Base-by-base conservation (phyloP, 2,888 invertebrate genomes). In the Drosophila infuscata region DNA sequence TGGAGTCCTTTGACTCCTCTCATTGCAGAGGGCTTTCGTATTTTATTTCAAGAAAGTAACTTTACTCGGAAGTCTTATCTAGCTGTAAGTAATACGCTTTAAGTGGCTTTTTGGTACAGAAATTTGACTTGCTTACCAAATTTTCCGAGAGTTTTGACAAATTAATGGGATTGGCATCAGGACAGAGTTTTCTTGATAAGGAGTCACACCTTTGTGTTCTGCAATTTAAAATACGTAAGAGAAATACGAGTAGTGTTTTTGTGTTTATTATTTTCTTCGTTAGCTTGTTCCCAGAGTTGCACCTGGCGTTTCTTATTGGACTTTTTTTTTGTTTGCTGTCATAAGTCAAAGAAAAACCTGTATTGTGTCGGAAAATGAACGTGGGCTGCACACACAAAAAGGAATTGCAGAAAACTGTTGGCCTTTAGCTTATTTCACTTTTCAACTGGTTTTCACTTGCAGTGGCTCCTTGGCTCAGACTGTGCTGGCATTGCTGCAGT, bases 381-480 rank as follows among this genome's bases (percentile, higher is more conserved):
- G 20, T 38, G 53, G 11, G 9, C 65, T 46, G 58, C 38, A 57
- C 52, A 67, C 59, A 57, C 25, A 53, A 49, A 63, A 61, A 49
- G 46, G 60, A 57, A 35, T 17, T 33, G 12, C 1, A 36, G 20
- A 46, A 30, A 57, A 15, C 43, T 35, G 32, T n/a, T 51, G 53
- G 29, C 35, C 32, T 66, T 70, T 48, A 58, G 53, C 15, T 61
- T 62, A n/a, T 41, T 43, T 61, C 25, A 29, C 51, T 48, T 32
- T 60, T 70, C 30, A 20, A 49, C 58, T 25, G 43, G 7, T 38
- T 58, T 72, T 74, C 56, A 63, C 43, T 58, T 64, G 54, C 63
- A 68, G 68, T 38, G 51, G 17, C 29, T 29, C 5, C 11, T 51
- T n/a, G 38, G 7, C n/a, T 62, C 41, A 41, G 30, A 17, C 33